Evolutionary conservation across 2,888 invertebrate species (phyloP), one percentile per base, ranked within the genome.

Genomic region (Cheilosia pagana): DNA sequence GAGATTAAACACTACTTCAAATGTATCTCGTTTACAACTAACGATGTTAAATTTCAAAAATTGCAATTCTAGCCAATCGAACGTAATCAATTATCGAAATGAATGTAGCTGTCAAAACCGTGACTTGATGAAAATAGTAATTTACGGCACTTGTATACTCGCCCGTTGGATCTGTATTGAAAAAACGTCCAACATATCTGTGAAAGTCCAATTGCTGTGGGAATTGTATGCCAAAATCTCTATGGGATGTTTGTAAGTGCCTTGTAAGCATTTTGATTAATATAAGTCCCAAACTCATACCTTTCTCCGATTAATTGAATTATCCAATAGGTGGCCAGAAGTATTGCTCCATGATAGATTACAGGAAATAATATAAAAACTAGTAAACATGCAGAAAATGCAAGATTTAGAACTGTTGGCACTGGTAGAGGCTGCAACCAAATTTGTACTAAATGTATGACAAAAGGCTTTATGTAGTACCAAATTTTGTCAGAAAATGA

Each of bases 391-490:
- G 52, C 10, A 31, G 83, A 52, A 41, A 78, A 65, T 0, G 63
- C 3, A 10, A 72, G 7, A 25, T 83, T 83, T 0, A 83, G 19
- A 7, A 78, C 57, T 31, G 83, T 78, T 43, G 83, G 83, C 12
- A 83, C 23, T 14, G 78, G 74, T 3, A 77, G 43, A 0, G 82
- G 82, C 10, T 78, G 57, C 16, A 74, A 45, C 83, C 78, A 78
- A 14, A 83, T 74, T 12, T 52, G 19, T 23, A 78, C n/a, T 12
- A 83, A 41, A 67, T 83, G 74, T 0, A 59, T 12, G 0, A 78
- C 7, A 14, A 78, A 83, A 1, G 78, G 83, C 45, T 65, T 83
- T 59, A 79, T 70, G 41, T 74, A 83, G 28, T 83, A 79, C 62
- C 62, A 63, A 14, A 53, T 41, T 48, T 79, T 83, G 1, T 35